These are phyloP conservation scores for Vidua chalybeata DNA, from an alignment of 2,113 vertebrate genomes.

Conservation along the genomic window DNA sequence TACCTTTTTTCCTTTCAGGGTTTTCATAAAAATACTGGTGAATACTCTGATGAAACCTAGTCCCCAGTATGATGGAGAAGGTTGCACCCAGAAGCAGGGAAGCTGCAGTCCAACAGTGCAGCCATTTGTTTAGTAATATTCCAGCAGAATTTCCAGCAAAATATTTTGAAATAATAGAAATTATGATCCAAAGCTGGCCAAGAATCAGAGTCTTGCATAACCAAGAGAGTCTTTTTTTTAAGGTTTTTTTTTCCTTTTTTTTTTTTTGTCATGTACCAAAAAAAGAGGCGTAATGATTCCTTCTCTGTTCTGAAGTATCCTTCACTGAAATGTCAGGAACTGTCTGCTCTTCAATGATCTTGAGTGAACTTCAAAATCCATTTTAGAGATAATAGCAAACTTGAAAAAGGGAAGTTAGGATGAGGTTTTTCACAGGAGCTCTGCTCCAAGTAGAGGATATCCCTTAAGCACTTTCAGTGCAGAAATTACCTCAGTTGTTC, in stretches of 20 bases:
- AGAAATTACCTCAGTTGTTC: background rate
- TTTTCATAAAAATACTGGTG: background rate
- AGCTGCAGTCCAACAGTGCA: background rate
- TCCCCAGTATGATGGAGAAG: background rate
- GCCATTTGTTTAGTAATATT: constrained; percentile 3
- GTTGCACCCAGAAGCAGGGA: background rate
- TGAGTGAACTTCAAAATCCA: background rate
- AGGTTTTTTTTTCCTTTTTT: background rate
- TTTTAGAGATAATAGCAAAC: background rate
- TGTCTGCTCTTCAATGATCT: background rate
- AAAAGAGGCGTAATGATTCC: fast-evolving
- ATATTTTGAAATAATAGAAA: constrained; percentile 29
- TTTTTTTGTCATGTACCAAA: background rate
- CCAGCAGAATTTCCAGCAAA: constrained; percentile 2
- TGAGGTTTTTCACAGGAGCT: background rate
- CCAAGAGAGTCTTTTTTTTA: background rate
- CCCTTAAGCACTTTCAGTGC: background rate
- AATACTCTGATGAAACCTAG: background rate
- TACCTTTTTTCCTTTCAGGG: background rate
- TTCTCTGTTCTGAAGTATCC: background rate
- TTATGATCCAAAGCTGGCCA: constrained; percentile 14
- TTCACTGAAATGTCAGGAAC: background rate
- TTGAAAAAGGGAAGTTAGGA: background rate
- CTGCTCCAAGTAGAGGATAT: background rate
- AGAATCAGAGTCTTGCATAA: constrained; percentile 7